Percentiles rank a stretch among this genome's conserved stretches.
Evolutionary conservation across 2,797 vertebrate species (phyloP).

Genomic region (Taeniopygia guttata): DNA sequence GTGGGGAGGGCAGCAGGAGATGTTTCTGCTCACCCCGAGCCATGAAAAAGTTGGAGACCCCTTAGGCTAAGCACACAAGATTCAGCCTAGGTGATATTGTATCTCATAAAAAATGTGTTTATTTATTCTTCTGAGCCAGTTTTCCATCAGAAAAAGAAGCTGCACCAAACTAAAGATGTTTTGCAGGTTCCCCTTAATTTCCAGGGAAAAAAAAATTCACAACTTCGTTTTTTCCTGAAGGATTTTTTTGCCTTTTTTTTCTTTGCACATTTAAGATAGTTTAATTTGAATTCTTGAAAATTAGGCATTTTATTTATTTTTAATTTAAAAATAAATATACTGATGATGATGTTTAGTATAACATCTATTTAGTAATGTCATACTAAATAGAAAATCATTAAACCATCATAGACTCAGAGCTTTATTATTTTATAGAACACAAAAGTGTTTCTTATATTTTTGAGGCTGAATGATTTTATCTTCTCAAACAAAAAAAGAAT

Average conservation of each 20-base stretch:
- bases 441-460: not conserved
- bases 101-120: not conserved
- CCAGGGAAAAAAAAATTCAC: not conserved
- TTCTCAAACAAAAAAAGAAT: not conserved
- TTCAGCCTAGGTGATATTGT: not conserved
- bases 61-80: not conserved
- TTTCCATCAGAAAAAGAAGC: not conserved
- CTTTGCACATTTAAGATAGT: not conserved
- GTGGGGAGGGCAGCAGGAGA: constrained; percentile 1
- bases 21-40: constrained; percentile 8
- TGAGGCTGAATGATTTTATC: not conserved
- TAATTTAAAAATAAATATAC: not conserved
- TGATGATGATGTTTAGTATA: too few relatives aligned
- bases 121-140: not conserved
- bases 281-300: not conserved
- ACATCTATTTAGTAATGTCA: not conserved
- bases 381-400: not conserved
- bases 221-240: not conserved
- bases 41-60: constrained; percentile 18
- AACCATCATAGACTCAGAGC: not conserved
- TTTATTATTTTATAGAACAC: not conserved
- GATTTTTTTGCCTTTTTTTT: not conserved
- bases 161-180: not conserved
- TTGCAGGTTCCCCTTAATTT: not conserved
- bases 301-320: not conserved